Percentiles rank a stretch among this genome's conserved stretches.
phyloP scores from a whole-genome alignment of 2,113 vertebrate species.

The Manacus vitellinus region DNA sequence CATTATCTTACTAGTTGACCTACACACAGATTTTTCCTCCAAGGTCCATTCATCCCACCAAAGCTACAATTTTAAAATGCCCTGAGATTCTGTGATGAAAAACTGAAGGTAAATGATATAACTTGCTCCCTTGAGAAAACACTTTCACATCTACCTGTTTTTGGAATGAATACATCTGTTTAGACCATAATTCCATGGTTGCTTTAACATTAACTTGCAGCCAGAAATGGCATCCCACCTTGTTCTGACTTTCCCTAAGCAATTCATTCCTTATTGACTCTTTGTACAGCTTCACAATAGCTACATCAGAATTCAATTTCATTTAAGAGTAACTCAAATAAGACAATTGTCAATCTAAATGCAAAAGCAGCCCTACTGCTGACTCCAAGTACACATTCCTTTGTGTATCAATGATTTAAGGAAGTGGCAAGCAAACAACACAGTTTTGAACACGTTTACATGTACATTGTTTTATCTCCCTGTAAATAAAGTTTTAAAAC shows the following conservation, averaged over 20 bases:
- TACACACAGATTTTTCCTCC: neutral
- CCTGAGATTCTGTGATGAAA: neutral
- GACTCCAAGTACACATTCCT: neutral
- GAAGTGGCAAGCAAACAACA: neutral
- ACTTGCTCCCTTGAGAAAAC: neutral
- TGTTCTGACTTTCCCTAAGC: neutral
- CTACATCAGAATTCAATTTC: neutral
- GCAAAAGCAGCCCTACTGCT: neutral
- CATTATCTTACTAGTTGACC: neutral
- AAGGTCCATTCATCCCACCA: neutral
- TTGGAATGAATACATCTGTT: neutral
- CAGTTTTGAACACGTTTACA: neutral
- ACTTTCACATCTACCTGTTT: neutral
- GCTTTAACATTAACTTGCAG: neutral
- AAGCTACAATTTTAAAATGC: neutral
- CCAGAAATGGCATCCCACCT: neutral
- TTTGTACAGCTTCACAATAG: neutral
- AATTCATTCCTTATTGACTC: neutral
- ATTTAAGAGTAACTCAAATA: neutral
- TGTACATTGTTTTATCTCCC: neutral
- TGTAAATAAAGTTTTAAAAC: neutral
- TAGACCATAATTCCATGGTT: neutral
- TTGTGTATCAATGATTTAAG: neutral
- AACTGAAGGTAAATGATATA: neutral
- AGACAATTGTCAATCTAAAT: neutral